Evolutionary conservation across 2,888 invertebrate species (phyloP).

Genomic region (Lasioglossum marginatum): DNA sequence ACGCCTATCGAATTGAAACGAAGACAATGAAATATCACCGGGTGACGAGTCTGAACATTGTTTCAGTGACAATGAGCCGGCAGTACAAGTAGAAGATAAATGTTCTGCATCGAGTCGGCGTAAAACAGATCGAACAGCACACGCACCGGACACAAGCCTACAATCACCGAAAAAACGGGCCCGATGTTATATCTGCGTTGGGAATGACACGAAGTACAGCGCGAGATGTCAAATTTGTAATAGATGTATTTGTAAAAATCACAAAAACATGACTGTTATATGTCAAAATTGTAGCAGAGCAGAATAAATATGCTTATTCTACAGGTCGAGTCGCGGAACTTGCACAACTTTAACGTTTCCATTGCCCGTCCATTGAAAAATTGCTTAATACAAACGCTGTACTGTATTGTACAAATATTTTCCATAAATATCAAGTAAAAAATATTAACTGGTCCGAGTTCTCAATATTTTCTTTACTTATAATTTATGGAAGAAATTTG

Average conservation of each 20-base stretch:
- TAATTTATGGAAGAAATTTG: not conserved
- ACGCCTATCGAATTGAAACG: not conserved
- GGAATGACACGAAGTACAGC: not conserved
- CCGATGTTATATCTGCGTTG: not conserved
- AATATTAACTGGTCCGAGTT: not conserved
- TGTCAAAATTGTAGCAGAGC: not conserved
- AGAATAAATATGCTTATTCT: not conserved
- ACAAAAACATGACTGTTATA: not conserved
- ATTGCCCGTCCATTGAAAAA: not conserved
- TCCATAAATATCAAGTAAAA: not conserved
- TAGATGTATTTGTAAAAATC: not conserved
- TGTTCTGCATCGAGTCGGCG: not conserved
- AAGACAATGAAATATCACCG: not conserved
- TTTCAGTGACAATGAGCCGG: slow-evolving; percentile 2
- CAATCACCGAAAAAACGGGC: not conserved
- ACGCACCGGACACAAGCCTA: not conserved
- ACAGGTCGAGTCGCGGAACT: not conserved
- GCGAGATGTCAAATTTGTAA: slow-evolving; percentile 2
- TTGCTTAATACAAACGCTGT: no score
- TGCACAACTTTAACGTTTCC: not conserved
- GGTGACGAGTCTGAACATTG: not conserved
- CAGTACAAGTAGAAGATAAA: not conserved
- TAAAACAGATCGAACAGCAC: not conserved
- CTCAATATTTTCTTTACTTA: not conserved
- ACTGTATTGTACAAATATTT: no score